Conservation (phyloP, 2,113 vertebrate genomes). For the Silurus meridionalis region DNA sequence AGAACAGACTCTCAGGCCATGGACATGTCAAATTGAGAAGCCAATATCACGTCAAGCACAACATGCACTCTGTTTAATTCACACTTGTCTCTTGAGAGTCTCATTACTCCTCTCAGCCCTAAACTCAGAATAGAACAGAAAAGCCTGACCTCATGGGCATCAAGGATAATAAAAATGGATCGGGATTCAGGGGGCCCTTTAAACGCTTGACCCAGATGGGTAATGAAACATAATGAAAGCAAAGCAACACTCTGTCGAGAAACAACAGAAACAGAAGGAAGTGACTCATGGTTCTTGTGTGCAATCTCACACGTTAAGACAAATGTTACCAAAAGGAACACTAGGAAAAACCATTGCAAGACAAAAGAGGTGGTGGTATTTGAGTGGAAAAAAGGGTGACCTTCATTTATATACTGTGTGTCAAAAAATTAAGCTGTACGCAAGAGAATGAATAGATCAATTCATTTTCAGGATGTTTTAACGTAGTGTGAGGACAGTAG, state of each 20-base stretch:
- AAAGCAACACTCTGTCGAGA: slow-evolving; percentile 15
- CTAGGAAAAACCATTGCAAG: background rate
- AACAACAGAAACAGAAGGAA: slow-evolving; percentile 9
- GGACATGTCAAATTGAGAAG: background rate
- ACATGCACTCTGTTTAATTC: background rate
- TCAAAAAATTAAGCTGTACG: background rate
- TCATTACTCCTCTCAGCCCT: background rate
- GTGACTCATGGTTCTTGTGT: background rate
- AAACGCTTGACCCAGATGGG: slow-evolving; percentile 21
- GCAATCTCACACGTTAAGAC: background rate
- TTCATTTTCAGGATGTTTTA: background rate
- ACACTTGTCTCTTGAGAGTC: background rate
- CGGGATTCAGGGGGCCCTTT: background rate
- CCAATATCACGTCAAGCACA: background rate
- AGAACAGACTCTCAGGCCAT: background rate
- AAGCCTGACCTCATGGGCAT: background rate
- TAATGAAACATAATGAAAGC: slow-evolving; percentile 1
- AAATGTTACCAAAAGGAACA: background rate
- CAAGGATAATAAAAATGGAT: slow-evolving; percentile 13
- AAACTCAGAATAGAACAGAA: background rate
- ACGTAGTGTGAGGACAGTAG: background rate
- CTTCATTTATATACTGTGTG: background rate
- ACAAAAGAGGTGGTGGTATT: background rate
- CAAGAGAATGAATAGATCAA: background rate
- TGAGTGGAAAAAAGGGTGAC: background rate